A percentile compares a stretch with the other conserved stretches of the same genome.
These are phyloP conservation scores for Drosophila equinoxialis DNA, from an alignment of 1,140 invertebrate genomes.

Conservation along the genomic window DNA sequence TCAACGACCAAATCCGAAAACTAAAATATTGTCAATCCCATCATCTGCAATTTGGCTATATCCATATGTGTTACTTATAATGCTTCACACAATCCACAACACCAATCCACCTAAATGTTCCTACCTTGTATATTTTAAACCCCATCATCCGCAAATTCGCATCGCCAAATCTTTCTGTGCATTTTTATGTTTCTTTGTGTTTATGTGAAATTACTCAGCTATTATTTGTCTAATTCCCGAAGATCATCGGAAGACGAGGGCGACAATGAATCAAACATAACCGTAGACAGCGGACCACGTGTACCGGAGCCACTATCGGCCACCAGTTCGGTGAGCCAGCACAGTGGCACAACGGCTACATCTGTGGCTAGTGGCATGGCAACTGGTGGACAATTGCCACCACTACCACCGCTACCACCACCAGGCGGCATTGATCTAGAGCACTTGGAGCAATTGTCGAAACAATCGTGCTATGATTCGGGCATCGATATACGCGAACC, in stretches of 20 bases:
- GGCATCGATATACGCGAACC: slow-evolving; percentile 93
- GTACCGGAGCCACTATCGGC: slow-evolving; percentile 73
- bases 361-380: slow-evolving; percentile 3
- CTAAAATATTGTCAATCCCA: not conserved
- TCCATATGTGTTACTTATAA: slow-evolving; percentile 47
- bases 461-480: slow-evolving; percentile 93
- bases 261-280: slow-evolving; percentile 81
- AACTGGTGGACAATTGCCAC: slow-evolving; percentile 23
- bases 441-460: slow-evolving; percentile 83
- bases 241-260: slow-evolving; percentile 83
- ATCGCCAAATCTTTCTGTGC: slow-evolving; percentile 29
- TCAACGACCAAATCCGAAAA: slow-evolving; percentile 46
- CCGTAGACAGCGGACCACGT: slow-evolving; percentile 75
- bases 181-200: not conserved
- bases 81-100: slow-evolving; percentile 18
- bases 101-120: slow-evolving; percentile 11
- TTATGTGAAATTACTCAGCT: slow-evolving; percentile 59
- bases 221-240: slow-evolving; percentile 82
- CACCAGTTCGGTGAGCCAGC: slow-evolving; percentile 58
- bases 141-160: not conserved
- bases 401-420: slow-evolving; percentile 26
- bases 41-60: slow-evolving; percentile 33
- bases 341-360: slow-evolving; percentile 9
- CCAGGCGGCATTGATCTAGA: slow-evolving; percentile 71
- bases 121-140: slow-evolving; percentile 22